Conservation (phyloP, 1,140 invertebrate genomes). For the Anagrus nilaparvatae region DNA sequence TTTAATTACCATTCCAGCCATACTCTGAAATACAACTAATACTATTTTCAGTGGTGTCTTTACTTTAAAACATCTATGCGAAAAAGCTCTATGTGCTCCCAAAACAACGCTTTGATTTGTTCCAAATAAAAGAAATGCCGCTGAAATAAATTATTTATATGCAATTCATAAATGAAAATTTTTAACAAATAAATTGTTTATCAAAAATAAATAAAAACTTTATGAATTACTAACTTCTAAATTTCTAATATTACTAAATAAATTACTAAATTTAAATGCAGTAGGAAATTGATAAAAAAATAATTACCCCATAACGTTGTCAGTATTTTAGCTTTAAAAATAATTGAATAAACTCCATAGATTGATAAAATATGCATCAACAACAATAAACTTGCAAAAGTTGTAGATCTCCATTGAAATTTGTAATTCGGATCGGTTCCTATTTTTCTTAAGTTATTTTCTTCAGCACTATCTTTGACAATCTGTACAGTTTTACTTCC, state of each 20-base stretch:
- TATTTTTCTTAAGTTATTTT: not conserved
- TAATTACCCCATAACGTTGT: conserved; percentile 1
- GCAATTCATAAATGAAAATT: too few relatives aligned
- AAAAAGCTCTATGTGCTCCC: conserved; percentile 42
- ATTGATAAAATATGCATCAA: not conserved
- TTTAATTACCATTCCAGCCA: too few relatives aligned
- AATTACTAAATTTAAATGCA: too few relatives aligned
- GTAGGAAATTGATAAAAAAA: too few relatives aligned
- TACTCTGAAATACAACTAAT: conserved; percentile 40
- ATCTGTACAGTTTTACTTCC: too few relatives aligned
- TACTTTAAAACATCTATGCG: not conserved
- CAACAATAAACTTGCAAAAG: not conserved
- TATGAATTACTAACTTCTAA: too few relatives aligned
- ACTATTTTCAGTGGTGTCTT: not conserved
- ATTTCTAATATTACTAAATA: too few relatives aligned
- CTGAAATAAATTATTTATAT: too few relatives aligned
- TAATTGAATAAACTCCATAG: not conserved
- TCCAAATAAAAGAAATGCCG: too few relatives aligned
- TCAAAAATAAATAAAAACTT: too few relatives aligned
- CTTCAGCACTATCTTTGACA: too few relatives aligned
- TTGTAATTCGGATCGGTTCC: conserved; percentile 1
- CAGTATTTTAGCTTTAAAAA: not conserved
- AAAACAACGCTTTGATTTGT: conserved; percentile 25
- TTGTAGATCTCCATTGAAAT: not conserved
- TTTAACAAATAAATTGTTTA: too few relatives aligned